A percentile compares a stretch with the other conserved stretches of the same genome.
Conservation (phyloP, 2,888 invertebrate genomes). For the Tenthredo livida region DNA sequence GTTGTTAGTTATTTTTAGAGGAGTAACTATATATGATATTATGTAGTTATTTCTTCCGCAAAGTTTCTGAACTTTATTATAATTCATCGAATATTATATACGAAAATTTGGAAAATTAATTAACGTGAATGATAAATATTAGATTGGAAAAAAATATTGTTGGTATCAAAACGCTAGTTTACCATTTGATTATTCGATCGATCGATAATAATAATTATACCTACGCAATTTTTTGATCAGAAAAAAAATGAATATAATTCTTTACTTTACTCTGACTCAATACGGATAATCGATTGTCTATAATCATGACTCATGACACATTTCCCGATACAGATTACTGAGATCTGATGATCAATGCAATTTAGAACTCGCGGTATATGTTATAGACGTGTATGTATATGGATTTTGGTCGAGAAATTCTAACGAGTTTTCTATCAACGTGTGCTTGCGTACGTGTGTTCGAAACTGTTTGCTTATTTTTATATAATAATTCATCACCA, state of each 20-base stretch:
- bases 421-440: background rate
- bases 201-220: too few species aligned
- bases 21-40: background rate
- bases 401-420: background rate
- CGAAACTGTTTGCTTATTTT: background rate
- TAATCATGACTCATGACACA: too few species aligned
- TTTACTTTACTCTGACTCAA: background rate
- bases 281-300: background rate
- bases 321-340: background rate
- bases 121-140: background rate
- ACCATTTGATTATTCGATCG: background rate
- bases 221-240: background rate
- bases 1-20: constrained; percentile 29
- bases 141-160: background rate
- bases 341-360: background rate
- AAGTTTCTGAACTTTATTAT: background rate
- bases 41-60: background rate
- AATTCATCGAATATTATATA: background rate
- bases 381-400: background rate
- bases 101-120: background rate
- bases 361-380: background rate
- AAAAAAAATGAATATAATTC: background rate
- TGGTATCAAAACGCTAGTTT: background rate
- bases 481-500: background rate
- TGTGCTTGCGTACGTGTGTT: background rate